phyloP scores from a whole-genome alignment of 1,140 invertebrate genomes.

The Bactericera cockerelli region DNA sequence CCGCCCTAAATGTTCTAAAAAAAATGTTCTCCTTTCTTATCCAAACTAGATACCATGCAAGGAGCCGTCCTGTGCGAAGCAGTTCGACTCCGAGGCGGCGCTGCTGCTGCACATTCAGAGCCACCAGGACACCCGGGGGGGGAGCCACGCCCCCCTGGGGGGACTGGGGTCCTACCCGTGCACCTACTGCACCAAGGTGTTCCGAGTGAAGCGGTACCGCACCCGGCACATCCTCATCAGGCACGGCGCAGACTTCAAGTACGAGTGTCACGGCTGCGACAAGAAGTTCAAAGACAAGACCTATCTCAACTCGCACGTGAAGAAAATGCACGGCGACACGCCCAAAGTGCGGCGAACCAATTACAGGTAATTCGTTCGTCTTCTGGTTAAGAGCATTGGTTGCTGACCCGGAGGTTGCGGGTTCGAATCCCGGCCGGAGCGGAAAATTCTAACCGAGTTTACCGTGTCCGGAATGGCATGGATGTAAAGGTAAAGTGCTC shows the following conservation, averaged over 20 bases:
- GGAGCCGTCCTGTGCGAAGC: neutral
- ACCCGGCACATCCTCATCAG: neutral
- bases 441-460: too few species aligned
- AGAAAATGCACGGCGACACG: neutral
- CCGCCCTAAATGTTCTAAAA: too few species aligned
- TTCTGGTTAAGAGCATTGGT: too few species aligned
- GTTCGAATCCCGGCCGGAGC: too few species aligned
- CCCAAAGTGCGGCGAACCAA: neutral
- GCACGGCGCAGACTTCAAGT: neutral
- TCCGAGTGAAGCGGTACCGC: neutral
- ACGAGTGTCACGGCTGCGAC: neutral
- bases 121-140: neutral
- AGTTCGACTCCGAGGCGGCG: neutral
- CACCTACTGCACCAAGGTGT: neutral
- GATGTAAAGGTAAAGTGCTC: too few species aligned
- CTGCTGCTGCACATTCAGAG: neutral
- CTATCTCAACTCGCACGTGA: neutral
- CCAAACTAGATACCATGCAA: too few species aligned
- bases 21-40: too few species aligned
- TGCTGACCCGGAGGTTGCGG: too few species aligned
- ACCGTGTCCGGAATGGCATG: too few species aligned
- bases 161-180: neutral
- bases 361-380: too few species aligned
- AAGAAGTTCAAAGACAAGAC: neutral
- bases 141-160: too few species aligned